Evolutionary conservation across 2,113 vertebrate genomes (phyloP).

Genomic region (Lasiurus cinereus): DNA sequence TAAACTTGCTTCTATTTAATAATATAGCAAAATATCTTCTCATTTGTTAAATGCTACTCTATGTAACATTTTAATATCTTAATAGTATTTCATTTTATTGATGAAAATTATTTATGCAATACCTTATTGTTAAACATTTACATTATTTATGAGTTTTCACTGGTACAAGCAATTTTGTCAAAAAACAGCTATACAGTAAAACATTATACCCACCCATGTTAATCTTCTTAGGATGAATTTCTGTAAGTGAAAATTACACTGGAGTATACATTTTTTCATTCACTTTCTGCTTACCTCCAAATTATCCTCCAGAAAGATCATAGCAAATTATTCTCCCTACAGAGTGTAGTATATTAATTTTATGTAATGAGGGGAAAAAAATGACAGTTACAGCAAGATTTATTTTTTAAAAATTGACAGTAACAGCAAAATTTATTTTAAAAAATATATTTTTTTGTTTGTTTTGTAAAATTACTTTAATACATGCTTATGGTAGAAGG

Average conservation of each 20-base stretch:
- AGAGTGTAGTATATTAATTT: background rate
- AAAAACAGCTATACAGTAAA: background rate
- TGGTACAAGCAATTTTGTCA: background rate
- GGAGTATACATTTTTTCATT: background rate
- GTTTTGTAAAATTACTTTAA: constrained; percentile 31
- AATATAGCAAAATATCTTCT: background rate
- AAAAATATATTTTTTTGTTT: background rate
- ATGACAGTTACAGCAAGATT: background rate
- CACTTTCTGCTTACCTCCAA: background rate
- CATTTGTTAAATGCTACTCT: background rate
- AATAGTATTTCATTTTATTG: constrained; percentile 31
- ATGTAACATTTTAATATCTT: constrained; percentile 12
- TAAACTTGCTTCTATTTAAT: background rate
- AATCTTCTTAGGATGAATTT: constrained; percentile 18
- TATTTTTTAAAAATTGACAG: background rate
- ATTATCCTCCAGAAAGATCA: background rate
- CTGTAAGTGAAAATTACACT: background rate
- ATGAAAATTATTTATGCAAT: constrained; percentile 27
- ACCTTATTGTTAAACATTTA: background rate
- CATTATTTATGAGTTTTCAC: constrained; percentile 26
- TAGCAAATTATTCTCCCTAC: background rate
- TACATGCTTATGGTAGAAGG: background rate
- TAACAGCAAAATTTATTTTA: background rate
- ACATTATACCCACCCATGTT: background rate
- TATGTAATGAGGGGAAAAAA: background rate